Conservation (phyloP, 2,113 vertebrate species). For the Cyphomyrus discorhynchus region DNA sequence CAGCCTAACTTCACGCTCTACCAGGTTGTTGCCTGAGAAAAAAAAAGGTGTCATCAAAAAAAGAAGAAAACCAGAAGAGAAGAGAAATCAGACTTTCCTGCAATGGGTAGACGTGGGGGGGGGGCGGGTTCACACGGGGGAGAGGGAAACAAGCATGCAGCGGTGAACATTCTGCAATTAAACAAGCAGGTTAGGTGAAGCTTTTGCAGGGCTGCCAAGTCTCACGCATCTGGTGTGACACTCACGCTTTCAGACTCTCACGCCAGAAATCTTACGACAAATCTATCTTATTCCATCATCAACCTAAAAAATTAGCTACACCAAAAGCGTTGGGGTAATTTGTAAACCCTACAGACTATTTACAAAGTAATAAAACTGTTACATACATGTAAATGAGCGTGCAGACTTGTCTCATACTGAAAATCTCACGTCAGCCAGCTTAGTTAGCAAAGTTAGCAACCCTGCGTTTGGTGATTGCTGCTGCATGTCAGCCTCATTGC, state of each 20-base stretch:
- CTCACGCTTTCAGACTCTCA: not conserved
- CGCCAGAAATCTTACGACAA: not conserved
- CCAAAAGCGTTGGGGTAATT: not conserved
- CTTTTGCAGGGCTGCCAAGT: not conserved
- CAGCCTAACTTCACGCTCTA: constrained; percentile 43
- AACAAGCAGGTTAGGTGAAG: not conserved
- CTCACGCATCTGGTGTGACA: not conserved
- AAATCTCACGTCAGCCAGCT: not conserved
- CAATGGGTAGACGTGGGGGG: not conserved
- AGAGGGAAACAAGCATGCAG: not conserved
- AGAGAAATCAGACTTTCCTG: not conserved
- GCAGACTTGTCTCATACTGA: not conserved
- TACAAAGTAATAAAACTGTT: not conserved
- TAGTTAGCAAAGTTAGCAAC: not conserved
- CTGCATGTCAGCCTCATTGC: not conserved
- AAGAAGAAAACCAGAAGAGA: constrained; percentile 8
- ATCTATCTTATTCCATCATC: not conserved
- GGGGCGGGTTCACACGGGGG: not conserved
- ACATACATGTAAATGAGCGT: not conserved
- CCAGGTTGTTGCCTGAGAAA: constrained; percentile 37
- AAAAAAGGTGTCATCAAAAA: not conserved
- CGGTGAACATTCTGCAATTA: not conserved
- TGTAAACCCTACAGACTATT: not conserved
- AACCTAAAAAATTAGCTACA: not conserved
- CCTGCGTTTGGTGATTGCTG: not conserved